A percentile compares a stretch with the other conserved stretches of the same genome.
These are phyloP conservation scores for Campopleginae sp. DNA, from an alignment of 2,888 invertebrate species.

Conservation along the genomic window DNA sequence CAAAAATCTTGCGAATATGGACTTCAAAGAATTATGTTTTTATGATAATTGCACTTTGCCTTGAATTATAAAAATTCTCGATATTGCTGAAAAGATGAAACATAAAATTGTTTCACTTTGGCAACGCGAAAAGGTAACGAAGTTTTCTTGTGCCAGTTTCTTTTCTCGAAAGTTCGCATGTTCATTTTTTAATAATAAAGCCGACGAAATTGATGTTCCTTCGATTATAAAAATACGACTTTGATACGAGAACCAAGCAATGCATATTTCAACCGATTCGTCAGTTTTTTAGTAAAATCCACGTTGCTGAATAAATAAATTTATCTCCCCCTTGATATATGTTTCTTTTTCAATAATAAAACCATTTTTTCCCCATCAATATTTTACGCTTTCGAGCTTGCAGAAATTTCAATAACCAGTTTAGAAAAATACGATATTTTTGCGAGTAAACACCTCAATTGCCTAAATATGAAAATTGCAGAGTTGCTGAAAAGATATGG, in stretches of 20 bases:
- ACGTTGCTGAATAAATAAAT: too few relatives aligned
- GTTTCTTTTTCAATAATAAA: neutral
- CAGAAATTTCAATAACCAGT: neutral
- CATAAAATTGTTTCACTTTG: conserved; percentile 1
- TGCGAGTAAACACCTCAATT: neutral
- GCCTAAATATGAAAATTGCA: neutral
- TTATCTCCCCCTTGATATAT: neutral
- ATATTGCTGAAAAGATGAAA: conserved; percentile 15
- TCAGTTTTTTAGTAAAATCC: neutral
- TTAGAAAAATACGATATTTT: neutral
- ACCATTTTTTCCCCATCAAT: neutral
- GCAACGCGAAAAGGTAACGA: neutral
- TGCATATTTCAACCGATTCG: neutral
- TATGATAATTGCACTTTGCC: conserved; percentile 8
- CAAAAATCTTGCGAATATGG: conserved; percentile 3
- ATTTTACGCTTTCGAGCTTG: neutral
- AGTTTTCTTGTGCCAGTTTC: neutral
- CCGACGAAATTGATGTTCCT: neutral
- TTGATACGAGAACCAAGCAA: neutral
- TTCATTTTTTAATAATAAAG: neutral
- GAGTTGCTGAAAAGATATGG: neutral
- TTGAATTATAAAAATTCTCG: conserved; percentile 19
- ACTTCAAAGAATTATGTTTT: conserved; percentile 40
- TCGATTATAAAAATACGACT: neutral
- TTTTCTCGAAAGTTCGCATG: neutral